Conservation (phyloP, 2,888 invertebrate genomes). For the Thera britannica region DNA sequence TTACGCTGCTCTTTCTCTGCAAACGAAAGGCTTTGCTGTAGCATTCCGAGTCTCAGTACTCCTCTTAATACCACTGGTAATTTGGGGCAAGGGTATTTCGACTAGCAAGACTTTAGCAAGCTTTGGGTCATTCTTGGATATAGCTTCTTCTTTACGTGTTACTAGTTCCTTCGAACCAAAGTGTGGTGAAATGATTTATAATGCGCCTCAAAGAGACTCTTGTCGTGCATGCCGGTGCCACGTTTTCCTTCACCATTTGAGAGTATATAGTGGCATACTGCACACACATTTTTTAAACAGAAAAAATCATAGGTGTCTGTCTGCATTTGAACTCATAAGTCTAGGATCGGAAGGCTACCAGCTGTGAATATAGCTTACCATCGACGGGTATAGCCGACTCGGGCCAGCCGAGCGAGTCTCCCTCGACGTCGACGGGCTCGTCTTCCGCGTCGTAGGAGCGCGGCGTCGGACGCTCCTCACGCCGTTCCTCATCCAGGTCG, state of each 20-base stretch:
- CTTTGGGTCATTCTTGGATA: no score
- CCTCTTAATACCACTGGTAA: neutral
- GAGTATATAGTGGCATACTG: no score
- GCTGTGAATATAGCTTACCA: neutral
- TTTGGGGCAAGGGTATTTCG: neutral
- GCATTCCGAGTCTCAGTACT: neutral
- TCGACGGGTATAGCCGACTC: conserved; percentile 69
- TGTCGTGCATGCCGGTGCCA: no score
- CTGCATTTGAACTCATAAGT: no score
- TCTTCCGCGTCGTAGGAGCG: conserved; percentile 78
- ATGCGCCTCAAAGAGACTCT: no score
- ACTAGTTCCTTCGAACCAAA: no score
- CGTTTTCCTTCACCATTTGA: no score
- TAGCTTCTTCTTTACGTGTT: no score
- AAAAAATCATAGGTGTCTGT: no score
- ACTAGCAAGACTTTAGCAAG: neutral
- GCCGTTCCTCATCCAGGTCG: conserved; percentile 75
- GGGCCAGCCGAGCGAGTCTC: conserved; percentile 81
- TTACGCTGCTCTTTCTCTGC: conserved; percentile 74
- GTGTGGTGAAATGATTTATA: no score
- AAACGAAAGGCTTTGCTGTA: neutral
- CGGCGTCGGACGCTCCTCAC: conserved; percentile 70
- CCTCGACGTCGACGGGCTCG: conserved; percentile 81
- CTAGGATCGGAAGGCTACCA: no score
- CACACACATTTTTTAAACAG: no score